These are phyloP conservation scores for Sitophilus oryzae DNA, from an alignment of 1,140 invertebrate species.

Conservation along the genomic window DNA sequence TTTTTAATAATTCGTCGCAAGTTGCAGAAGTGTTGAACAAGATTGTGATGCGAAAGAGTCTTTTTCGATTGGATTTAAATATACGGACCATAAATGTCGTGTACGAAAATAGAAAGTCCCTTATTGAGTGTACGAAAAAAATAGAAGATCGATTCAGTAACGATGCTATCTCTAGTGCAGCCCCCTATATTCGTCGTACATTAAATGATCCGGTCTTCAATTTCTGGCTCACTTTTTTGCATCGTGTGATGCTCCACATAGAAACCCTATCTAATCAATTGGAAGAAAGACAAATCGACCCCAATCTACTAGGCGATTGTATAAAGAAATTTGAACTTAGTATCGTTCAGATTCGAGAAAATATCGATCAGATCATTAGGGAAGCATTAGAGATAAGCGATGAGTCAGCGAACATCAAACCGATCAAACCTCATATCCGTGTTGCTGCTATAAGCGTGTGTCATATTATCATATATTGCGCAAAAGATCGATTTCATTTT, in stretches of 20 bases:
- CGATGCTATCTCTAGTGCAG: constrained; percentile 5
- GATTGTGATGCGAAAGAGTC: constrained; percentile 11
- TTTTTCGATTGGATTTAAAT: constrained; percentile 20
- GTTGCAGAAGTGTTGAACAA: constrained; percentile 14
- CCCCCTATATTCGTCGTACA: constrained; percentile 1
- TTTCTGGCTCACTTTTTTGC: constrained; percentile 29
- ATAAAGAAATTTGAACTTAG: neutral
- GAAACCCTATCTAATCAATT: constrained; percentile 27
- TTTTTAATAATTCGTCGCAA: constrained; percentile 20
- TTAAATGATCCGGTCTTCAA: constrained; percentile 18
- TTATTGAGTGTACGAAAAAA: constrained; percentile 16
- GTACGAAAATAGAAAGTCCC: constrained; percentile 8
- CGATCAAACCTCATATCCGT: constrained; percentile 3
- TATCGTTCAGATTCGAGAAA: neutral
- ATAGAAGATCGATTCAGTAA: constrained; percentile 4
- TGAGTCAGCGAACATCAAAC: constrained; percentile 1
- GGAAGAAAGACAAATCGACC: constrained; percentile 16
- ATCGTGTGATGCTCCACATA: constrained; percentile 23
- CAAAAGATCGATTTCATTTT: constrained; percentile 24
- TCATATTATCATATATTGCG: constrained; percentile 21
- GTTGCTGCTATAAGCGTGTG: constrained; percentile 23
- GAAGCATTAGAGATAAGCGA: neutral
- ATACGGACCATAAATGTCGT: constrained; percentile 10
- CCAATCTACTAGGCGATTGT: neutral
- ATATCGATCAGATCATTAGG: neutral